Base-by-base conservation (phyloP, 37 sponge, comb jelly and placozoan genomes). In the Corticium candelabrum region DNA sequence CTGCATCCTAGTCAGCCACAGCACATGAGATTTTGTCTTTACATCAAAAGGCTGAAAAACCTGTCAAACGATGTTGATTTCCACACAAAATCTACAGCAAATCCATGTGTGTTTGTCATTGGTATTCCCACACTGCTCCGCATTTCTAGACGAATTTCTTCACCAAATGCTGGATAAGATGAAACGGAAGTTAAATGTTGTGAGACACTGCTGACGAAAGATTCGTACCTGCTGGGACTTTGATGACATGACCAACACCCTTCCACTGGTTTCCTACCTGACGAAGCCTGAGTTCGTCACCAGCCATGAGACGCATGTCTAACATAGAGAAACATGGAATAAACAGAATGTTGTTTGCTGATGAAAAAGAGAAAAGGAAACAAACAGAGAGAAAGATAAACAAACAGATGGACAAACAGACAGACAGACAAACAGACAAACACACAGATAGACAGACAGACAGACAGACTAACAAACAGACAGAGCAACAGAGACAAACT, bases 21-120 rank as follows among this genome's bases (percentile, higher is more conserved):
- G n/a, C n/a, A n/a, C n/a, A n/a, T 50, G 11, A n/a, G n/a, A n/a
- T n/a, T n/a, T n/a, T n/a, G n/a, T n/a, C n/a, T n/a, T n/a, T n/a
- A n/a, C n/a, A n/a, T n/a, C n/a, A n/a, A n/a, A n/a, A n/a, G n/a
- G n/a, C n/a, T n/a, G n/a, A n/a, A n/a, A n/a, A 7, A 70, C 67
- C 83, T 2, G 41, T 97, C 98, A 85, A 97, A 97, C 1, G 91
- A 90, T 21, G 98, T 97, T 1, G 90, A 85, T 86, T 97, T 97
- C 98, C 98, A 97, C 37, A 97, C 94, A 85, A 93, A 97, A 78
- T 97, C 91, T 39, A 93, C 98, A 37, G 80, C 43, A 78, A 93
- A 97, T 81, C 85, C 81, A 39, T 78, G 67, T 0, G 76, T 90
- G 76, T 79, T 69, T 5, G 86, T 87, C 15, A 41, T 43, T 4